phyloP scores from a whole-genome alignment of 2,888 invertebrate genomes.

The Ashinkailepas kermadecensis region DNA sequence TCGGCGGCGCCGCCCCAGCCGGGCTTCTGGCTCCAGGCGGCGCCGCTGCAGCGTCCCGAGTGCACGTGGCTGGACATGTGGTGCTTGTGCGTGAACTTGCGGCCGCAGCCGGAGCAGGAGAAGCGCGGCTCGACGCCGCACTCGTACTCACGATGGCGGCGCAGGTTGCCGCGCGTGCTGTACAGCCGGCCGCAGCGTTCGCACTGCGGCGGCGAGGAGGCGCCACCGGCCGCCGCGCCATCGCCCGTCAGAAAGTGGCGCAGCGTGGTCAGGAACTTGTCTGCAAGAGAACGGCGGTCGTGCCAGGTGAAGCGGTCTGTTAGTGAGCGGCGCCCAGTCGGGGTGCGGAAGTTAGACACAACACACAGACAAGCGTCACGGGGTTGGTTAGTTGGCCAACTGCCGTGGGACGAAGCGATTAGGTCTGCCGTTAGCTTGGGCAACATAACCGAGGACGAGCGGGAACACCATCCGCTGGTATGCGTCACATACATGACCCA shows the following conservation, averaged over 20 bases:
- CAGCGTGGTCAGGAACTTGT: slow-evolving; percentile 15
- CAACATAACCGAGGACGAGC: too few relatives aligned
- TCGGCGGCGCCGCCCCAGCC: not conserved
- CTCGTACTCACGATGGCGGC: slow-evolving; percentile 34
- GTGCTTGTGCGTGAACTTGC: slow-evolving; percentile 35
- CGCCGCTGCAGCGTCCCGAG: slow-evolving; percentile 15
- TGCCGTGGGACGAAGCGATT: too few relatives aligned
- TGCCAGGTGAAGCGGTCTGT: too few relatives aligned
- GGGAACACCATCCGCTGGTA: too few relatives aligned
- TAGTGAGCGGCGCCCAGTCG: too few relatives aligned
- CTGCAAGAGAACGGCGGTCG: not conserved
- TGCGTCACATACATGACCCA: too few relatives aligned
- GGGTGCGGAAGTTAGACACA: not conserved
- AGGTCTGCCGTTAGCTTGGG: too few relatives aligned
- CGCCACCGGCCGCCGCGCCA: slow-evolving; percentile 5
- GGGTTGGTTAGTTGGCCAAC: not conserved
- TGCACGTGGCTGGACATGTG: slow-evolving; percentile 33
- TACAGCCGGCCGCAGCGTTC: slow-evolving; percentile 33
- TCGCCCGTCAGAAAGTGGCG: not conserved
- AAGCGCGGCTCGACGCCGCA: slow-evolving; percentile 34
- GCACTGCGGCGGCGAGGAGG: slow-evolving; percentile 25
- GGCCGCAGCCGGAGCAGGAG: slow-evolving; percentile 33
- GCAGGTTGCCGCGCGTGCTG: slow-evolving; percentile 33
- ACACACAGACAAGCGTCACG: not conserved
- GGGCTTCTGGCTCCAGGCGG: slow-evolving; percentile 11